phyloP scores from a whole-genome alignment of 2,113 vertebrate species.

The Ascaphus truei region DNA sequence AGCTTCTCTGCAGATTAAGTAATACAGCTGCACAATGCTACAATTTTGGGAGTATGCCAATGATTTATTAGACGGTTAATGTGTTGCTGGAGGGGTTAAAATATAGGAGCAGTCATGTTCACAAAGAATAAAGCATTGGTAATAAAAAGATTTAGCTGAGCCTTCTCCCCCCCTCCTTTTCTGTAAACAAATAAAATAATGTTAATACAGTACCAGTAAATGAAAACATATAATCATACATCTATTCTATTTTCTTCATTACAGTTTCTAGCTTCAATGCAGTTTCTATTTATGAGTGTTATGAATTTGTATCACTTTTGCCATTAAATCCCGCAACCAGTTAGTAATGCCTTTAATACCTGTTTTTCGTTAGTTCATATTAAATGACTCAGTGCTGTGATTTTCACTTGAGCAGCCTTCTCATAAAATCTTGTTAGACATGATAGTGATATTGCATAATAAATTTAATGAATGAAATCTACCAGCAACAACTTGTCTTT shows the following conservation, averaged over 20 bases:
- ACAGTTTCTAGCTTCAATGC: constrained; percentile 21
- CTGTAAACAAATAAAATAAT: not conserved
- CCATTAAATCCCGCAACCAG: constrained; percentile 62
- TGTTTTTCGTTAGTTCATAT: constrained; percentile 71
- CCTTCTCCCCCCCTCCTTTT: not conserved
- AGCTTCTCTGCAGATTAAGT: no score
- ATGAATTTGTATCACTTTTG: constrained; percentile 57
- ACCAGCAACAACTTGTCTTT: constrained; percentile 60
- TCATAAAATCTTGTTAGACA: constrained; percentile 60
- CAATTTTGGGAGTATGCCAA: not conserved
- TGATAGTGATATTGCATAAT: constrained; percentile 50
- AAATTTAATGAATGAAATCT: constrained; percentile 61
- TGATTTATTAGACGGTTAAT: no score
- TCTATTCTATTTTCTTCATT: constrained; percentile 47
- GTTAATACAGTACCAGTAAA: constrained; percentile 19
- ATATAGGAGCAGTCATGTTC: no score
- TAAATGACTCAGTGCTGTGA: constrained; percentile 63
- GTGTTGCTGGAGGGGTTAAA: no score
- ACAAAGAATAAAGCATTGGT: no score
- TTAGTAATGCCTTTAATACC: constrained; percentile 64
- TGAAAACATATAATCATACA: constrained; percentile 56
- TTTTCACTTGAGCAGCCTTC: constrained; percentile 64
- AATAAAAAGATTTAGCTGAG: not conserved
- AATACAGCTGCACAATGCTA: not conserved
- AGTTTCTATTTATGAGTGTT: constrained; percentile 44